These are phyloP conservation scores for Cariama cristata DNA, from an alignment of 2,113 vertebrate genomes.

Conservation along the genomic window DNA sequence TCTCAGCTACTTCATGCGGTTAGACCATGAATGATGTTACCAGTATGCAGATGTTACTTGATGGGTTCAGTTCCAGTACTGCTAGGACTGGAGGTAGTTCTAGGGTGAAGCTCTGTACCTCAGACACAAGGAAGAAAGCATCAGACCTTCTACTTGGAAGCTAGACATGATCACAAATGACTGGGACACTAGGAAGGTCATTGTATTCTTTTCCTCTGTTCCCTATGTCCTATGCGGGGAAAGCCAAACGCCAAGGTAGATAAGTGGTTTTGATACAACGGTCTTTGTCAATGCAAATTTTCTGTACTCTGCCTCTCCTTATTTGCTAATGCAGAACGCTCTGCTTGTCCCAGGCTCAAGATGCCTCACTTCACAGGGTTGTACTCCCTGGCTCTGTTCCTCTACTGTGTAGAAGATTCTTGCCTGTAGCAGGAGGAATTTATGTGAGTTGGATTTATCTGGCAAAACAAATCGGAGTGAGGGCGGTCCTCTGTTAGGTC, in stretches of 20 bases:
- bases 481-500: not conserved
- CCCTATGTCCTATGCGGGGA: not conserved
- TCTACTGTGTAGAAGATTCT: not conserved
- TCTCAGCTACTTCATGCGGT: not conserved
- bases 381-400: not conserved
- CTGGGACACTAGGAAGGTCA: not conserved
- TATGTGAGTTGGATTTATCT: not conserved
- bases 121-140: not conserved
- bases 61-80: not conserved
- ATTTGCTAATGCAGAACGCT: not conserved
- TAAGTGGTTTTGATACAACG: not conserved
- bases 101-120: not conserved
- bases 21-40: not conserved
- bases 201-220: not conserved
- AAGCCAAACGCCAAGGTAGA: not conserved
- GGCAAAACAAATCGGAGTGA: not conserved
- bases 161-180: not conserved
- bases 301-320: not conserved
- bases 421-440: not conserved
- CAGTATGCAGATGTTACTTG: not conserved
- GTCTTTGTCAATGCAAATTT: not conserved
- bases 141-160: not conserved
- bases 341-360: not conserved
- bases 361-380: not conserved
- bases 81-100: not conserved